Evolutionary conservation across 2,113 vertebrate genomes (phyloP).

Genomic region (Cyprinodon variegatus): DNA sequence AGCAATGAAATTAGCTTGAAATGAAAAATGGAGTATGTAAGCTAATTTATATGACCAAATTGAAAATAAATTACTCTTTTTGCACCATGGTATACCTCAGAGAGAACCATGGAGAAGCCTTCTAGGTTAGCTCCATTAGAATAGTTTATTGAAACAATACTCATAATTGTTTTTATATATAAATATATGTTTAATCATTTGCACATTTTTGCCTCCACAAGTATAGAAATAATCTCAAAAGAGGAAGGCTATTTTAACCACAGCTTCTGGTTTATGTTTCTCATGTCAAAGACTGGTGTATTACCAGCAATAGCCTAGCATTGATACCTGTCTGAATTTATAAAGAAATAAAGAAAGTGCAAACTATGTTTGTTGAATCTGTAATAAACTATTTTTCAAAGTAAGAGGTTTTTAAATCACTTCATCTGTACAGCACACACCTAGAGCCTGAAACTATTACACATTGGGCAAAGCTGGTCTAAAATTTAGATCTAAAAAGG

Average conservation of each 20-base stretch:
- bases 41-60: neutral
- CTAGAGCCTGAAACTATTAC: neutral
- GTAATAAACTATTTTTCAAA: neutral
- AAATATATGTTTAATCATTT: neutral
- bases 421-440: neutral
- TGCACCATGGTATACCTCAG: neutral
- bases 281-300: neutral
- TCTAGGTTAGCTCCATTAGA: neutral
- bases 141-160: neutral
- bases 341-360: neutral
- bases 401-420: neutral
- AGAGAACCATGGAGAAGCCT: neutral
- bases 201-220: neutral
- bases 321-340: neutral
- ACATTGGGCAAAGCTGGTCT: neutral
- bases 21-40: neutral
- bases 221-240: neutral
- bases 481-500: neutral
- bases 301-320: neutral
- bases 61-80: neutral
- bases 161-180: neutral
- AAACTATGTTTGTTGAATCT: neutral
- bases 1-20: neutral
- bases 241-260: neutral
- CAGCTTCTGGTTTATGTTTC: neutral